Base-by-base conservation (phyloP, 2,113 vertebrate genomes). In the Centropus bengalensis region DNA sequence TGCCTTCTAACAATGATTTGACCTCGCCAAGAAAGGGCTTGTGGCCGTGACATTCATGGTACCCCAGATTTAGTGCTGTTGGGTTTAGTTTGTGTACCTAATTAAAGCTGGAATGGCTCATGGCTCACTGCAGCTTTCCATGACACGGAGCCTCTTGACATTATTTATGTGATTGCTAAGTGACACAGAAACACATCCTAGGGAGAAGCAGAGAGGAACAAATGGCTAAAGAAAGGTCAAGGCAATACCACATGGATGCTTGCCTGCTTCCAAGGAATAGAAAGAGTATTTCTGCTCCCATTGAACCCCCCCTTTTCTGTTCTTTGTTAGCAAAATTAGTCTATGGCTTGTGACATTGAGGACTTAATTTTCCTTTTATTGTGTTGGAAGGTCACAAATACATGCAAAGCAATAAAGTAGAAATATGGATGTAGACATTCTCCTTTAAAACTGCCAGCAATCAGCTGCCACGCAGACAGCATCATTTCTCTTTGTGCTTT, bases 161-260 rank as follows among this genome's bases (percentile, higher is more conserved):
- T 93, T 95, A 91, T 88, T 91, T 96, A 96, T 92, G 68, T 24
- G 56, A 86, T 23, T 94, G 68, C 70, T 94, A 86, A 94, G 83
- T 92, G 92, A 94, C 93, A 93, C 70, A 70, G 83, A 90, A 95
- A 90, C 80, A 74, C 60, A 95, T 92, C 54, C 12, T 3, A 63
- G 33, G 49, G 81, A 79, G 86, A 94, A 96, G 38, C 56, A 89
- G 82, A 89, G 77, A 76, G 75, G 86, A 88, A 93, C 59, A 92
- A 96, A 83, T 78, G 59, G 88, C 66, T 83, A 36, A 84, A 62
- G 60, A 94, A 97, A 95, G 78, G 27, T 60, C 78, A 92, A 33
- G 60, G 26, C 80, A 44, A 80, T 49, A 78, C 52, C 56, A 68
- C 21, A n/a, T 54, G 52, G 69, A 32, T 66, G 77, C 56, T 83